Evolutionary conservation across 2,888 invertebrate species (phyloP).

Genomic region (Neocrepidodera transversa): DNA sequence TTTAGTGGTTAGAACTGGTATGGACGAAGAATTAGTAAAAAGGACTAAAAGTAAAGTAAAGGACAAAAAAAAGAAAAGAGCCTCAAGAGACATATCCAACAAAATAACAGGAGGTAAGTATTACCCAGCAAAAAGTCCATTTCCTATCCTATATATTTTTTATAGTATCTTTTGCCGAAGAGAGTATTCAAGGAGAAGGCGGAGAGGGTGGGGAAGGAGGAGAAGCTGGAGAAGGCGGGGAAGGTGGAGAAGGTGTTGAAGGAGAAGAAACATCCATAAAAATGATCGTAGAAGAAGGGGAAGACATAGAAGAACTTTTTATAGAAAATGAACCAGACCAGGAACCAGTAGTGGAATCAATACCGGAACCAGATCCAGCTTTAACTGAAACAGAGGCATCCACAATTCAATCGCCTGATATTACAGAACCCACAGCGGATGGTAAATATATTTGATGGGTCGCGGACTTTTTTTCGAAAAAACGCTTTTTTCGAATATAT

Average conservation of each 20-base stretch:
- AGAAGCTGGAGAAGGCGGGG: neutral
- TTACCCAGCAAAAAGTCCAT: neutral
- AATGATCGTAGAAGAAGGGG: neutral
- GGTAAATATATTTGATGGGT: no score
- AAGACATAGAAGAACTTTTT: neutral
- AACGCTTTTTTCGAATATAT: no score
- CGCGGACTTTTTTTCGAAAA: no score
- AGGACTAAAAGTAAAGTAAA: neutral
- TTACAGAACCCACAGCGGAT: conserved; percentile 44
- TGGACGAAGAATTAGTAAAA: no score
- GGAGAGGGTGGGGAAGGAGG: neutral
- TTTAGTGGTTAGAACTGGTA: no score
- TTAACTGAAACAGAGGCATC: conserved; percentile 44
- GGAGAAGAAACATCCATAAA: neutral
- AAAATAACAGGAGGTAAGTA: neutral
- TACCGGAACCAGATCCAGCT: conserved; percentile 29
- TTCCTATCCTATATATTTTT: no score
- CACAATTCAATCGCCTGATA: conserved; percentile 48
- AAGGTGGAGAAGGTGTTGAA: neutral
- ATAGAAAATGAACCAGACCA: conserved; percentile 7
- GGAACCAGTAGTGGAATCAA: conserved; percentile 7
- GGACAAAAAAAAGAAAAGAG: neutral
- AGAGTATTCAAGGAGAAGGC: neutral
- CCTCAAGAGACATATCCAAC: neutral
- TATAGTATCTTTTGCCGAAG: no score